Evolutionary conservation across 2,113 vertebrate species (phyloP).

Genomic region (Cyrtonyx montezumae): DNA sequence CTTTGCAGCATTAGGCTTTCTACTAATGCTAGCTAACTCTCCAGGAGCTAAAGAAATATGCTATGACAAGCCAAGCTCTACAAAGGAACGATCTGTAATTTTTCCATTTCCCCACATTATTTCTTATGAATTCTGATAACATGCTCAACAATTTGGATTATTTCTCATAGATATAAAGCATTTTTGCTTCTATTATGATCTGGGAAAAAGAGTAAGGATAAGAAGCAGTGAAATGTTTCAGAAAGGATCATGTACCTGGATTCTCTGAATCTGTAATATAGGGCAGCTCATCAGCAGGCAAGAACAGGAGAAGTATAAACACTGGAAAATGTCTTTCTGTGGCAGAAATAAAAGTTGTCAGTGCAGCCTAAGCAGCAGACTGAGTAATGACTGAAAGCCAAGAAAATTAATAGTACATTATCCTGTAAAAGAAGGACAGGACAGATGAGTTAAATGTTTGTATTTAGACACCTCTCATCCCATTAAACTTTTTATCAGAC

Average conservation of each 20-base stretch:
- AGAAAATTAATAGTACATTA: slow-evolving; percentile 60
- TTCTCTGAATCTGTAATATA: neutral
- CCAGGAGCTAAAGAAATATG: neutral
- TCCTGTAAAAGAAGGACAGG: slow-evolving; percentile 71
- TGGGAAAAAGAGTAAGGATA: neutral
- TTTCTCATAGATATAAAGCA: neutral
- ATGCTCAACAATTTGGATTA: neutral
- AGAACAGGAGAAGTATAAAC: neutral
- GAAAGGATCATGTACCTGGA: neutral
- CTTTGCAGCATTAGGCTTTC: neutral
- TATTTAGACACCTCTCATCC: slow-evolving; percentile 58
- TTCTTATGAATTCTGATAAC: neutral
- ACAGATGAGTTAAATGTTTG: slow-evolving; percentile 56
- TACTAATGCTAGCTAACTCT: neutral
- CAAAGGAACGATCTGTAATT: neutral
- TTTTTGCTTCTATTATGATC: neutral
- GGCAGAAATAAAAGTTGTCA: neutral
- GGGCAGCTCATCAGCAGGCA: neutral
- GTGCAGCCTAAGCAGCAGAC: neutral
- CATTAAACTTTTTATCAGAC: slow-evolving; percentile 66
- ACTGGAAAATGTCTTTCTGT: neutral
- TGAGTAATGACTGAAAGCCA: slow-evolving; percentile 69
- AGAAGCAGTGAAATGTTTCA: slow-evolving; percentile 4
- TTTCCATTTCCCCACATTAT: neutral
- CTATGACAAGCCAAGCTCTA: neutral